These are phyloP conservation scores for Andricus grossulariae DNA, from an alignment of 1,140 invertebrate species.

Conservation along the genomic window DNA sequence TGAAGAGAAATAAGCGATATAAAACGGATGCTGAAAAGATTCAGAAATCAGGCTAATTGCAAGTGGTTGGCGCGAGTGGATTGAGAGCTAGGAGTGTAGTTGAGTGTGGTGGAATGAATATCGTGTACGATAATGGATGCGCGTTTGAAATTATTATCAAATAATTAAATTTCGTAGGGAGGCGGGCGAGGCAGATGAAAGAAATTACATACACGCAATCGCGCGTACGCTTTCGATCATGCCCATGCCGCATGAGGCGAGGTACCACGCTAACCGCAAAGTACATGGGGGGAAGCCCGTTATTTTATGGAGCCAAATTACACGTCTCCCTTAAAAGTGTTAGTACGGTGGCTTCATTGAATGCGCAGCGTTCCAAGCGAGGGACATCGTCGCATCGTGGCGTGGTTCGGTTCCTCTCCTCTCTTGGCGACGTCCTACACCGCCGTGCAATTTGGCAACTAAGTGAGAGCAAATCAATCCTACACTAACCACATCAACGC, in stretches of 20 bases:
- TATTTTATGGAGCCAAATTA: slow-evolving; percentile 46
- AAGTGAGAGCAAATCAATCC: slow-evolving; percentile 17
- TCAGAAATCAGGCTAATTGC: slow-evolving; percentile 15
- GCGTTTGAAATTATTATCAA: slow-evolving; percentile 31
- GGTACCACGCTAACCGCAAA: slow-evolving; percentile 39
- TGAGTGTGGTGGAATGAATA: background rate
- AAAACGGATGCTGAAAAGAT: background rate
- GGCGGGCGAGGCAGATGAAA: slow-evolving; percentile 28
- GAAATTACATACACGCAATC: slow-evolving; percentile 20
- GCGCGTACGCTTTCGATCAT: slow-evolving; percentile 21
- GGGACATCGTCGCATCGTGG: slow-evolving; percentile 4
- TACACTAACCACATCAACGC: background rate
- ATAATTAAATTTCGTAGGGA: slow-evolving; percentile 31
- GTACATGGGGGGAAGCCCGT: slow-evolving; percentile 38
- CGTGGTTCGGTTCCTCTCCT: background rate
- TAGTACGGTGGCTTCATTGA: slow-evolving; percentile 43
- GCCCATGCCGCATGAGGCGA: background rate
- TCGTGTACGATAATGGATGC: slow-evolving; percentile 23
- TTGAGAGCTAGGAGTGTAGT: too few relatives aligned
- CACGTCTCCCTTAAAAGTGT: slow-evolving; percentile 45
- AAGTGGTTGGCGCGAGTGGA: background rate
- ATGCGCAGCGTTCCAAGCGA: slow-evolving; percentile 17
- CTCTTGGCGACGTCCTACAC: background rate
- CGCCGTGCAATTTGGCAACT: slow-evolving; percentile 20
- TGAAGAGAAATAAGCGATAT: too few relatives aligned